Evolutionary conservation across 1,140 invertebrate genomes (phyloP).

Genomic region (Aphis craccivora): DNA sequence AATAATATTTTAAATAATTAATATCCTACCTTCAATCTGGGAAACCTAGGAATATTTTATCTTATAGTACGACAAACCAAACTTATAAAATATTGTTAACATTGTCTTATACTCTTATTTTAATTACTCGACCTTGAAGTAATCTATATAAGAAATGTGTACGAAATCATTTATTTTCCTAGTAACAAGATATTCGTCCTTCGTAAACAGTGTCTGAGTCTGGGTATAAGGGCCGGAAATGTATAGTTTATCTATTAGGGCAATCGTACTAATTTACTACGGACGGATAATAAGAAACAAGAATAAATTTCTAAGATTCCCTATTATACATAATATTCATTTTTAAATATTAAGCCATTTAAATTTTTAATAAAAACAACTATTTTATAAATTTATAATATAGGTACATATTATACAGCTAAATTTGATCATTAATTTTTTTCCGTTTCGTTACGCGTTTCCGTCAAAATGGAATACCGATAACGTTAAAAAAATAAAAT

Average conservation of each 20-base stretch:
- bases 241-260: neutral
- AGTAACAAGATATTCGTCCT: neutral
- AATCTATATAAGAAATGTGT: neutral
- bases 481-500: neutral
- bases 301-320: neutral
- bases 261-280: neutral
- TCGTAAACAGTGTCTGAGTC: neutral
- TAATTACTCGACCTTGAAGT: neutral
- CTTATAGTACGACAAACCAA: neutral
- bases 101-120: neutral
- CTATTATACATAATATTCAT: neutral
- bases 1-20: neutral
- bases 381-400: neutral
- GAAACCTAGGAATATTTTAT: neutral
- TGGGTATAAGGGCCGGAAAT: neutral
- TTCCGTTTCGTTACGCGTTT: neutral
- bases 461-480: neutral
- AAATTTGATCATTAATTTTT: neutral
- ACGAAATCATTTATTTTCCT: neutral
- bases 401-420: neutral
- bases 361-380: neutral
- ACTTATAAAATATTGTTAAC: neutral
- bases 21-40: neutral
- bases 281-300: neutral
- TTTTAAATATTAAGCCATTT: neutral